phyloP scores from a whole-genome alignment of 2,113 vertebrate species.

The Meleagris gallopavo region DNA sequence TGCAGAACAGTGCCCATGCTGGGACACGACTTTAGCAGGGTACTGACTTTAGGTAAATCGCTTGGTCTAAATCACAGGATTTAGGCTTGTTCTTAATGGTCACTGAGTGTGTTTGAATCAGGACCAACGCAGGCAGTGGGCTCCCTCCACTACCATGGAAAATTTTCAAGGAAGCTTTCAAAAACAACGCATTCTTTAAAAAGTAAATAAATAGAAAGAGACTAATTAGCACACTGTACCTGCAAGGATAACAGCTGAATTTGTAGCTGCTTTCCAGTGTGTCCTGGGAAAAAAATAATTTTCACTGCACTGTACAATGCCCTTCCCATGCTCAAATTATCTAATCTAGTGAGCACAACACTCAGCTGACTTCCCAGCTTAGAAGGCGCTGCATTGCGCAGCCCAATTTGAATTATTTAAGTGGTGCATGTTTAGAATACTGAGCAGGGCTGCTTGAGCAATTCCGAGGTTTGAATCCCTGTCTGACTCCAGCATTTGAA shows the following conservation, averaged over 20 bases:
- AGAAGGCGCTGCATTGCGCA: slow-evolving; percentile 65
- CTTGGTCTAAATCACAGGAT: neutral
- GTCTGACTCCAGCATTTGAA: slow-evolving; percentile 35
- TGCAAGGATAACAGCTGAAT: slow-evolving; percentile 3
- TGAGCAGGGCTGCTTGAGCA: slow-evolving; percentile 48
- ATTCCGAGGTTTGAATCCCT: slow-evolving; percentile 26
- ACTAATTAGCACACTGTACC: neutral
- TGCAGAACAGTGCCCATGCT: neutral
- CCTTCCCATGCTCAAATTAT: slow-evolving; percentile 61
- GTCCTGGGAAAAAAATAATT: neutral
- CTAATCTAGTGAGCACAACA: slow-evolving; percentile 49
- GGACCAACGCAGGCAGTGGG: neutral
- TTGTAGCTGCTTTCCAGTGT: slow-evolving; percentile 8
- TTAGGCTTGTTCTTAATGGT: neutral
- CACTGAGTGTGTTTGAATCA: neutral
- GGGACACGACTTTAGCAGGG: neutral
- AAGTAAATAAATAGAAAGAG: neutral
- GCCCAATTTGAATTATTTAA: slow-evolving; percentile 70
- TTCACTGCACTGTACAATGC: neutral
- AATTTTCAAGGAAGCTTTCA: neutral
- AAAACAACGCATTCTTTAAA: neutral
- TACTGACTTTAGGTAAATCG: neutral
- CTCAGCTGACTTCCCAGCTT: slow-evolving; percentile 68
- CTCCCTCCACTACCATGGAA: neutral
- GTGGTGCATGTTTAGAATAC: slow-evolving; percentile 59